Evolutionary conservation across 1,140 invertebrate species (phyloP).

Genomic region (Lepidurus apus): DNA sequence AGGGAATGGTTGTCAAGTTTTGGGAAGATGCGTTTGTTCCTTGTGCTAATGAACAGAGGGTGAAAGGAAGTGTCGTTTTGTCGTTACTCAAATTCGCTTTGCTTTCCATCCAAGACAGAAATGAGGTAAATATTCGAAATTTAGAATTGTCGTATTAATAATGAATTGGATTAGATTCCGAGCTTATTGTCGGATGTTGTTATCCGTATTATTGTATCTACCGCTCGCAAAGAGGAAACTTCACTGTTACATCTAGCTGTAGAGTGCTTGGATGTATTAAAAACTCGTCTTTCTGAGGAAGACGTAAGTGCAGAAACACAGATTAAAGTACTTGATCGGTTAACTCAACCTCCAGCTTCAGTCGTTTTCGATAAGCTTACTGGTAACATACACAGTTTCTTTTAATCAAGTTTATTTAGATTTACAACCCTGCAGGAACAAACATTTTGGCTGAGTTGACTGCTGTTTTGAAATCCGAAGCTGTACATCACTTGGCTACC

Average conservation of each 20-base stretch:
- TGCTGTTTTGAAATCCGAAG: conserved; percentile 53
- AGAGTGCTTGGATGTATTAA: not conserved
- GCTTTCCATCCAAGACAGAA: not conserved
- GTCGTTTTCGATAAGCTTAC: not conserved
- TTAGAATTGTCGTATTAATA: not conserved
- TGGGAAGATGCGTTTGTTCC: not conserved
- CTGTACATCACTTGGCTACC: conserved; percentile 56
- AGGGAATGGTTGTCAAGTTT: conserved; percentile 24
- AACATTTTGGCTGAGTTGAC: conserved; percentile 57
- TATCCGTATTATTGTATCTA: not conserved
- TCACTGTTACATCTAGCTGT: not conserved
- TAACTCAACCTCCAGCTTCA: not conserved
- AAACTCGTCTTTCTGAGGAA: not conserved
- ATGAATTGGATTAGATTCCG: not conserved
- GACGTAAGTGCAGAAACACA: not conserved
- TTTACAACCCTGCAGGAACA: conserved; percentile 38
- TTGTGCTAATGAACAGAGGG: not conserved
- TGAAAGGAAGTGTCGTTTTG: not conserved
- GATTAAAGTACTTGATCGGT: not conserved
- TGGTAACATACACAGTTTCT: not conserved
- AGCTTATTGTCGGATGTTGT: not conserved
- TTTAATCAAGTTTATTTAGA: not conserved
- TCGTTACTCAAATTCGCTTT: not conserved
- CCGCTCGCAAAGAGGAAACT: conserved; percentile 3
- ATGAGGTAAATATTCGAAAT: not conserved